Evolutionary conservation across 2,113 vertebrate genomes (phyloP).

Genomic region (Piaya cayana): DNA sequence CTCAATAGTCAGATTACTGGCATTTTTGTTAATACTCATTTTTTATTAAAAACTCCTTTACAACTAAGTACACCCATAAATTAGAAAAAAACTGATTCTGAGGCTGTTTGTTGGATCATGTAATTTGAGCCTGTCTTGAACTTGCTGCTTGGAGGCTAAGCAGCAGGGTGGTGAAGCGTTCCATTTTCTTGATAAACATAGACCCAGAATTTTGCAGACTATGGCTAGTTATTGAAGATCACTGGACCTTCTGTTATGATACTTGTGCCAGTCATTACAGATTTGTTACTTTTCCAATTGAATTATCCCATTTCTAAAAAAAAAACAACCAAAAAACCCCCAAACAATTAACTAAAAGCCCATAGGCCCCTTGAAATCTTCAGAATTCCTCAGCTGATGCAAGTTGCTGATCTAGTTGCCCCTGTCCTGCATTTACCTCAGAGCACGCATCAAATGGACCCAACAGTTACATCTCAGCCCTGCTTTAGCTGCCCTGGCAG

Average conservation of each 20-base stretch:
- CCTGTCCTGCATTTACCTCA: background rate
- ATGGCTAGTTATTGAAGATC: background rate
- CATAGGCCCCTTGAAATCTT: fast-evolving
- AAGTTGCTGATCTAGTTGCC: background rate
- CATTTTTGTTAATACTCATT: background rate
- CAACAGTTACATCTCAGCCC: background rate
- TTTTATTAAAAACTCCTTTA: background rate
- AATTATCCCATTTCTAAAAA: background rate
- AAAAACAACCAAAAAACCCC: too few relatives aligned
- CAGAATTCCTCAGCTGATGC: background rate
- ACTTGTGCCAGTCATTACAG: background rate
- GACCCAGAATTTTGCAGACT: background rate
- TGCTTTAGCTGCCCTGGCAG: background rate
- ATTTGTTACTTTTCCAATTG: background rate
- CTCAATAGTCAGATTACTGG: background rate
- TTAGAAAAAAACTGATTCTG: background rate
- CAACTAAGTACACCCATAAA: background rate
- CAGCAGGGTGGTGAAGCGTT: background rate
- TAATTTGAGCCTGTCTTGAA: background rate
- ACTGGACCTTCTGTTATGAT: background rate
- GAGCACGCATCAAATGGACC: background rate
- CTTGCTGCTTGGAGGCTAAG: background rate
- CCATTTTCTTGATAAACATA: background rate
- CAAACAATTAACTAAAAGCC: background rate
- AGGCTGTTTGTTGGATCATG: background rate